These are phyloP conservation scores for Ophthalmolycus amberensis DNA, from an alignment of 2,113 vertebrate genomes.

Conservation along the genomic window DNA sequence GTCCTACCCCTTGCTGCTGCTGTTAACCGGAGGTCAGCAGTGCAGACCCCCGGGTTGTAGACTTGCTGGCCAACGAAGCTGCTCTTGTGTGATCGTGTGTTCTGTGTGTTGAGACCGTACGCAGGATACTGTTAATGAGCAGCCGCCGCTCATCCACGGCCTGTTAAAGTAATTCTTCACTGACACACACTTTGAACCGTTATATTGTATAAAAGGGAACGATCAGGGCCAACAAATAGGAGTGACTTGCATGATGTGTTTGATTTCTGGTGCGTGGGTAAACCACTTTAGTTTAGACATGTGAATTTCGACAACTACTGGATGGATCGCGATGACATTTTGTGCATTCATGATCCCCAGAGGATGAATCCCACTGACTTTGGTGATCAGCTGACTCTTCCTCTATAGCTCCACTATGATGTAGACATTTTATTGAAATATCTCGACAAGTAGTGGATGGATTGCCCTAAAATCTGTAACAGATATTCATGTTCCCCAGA, in stretches of 20 bases:
- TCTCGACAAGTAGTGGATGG: too few relatives aligned
- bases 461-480: not conserved
- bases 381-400: not conserved
- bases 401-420: not conserved
- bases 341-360: not conserved
- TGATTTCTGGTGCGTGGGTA: not conserved
- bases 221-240: not conserved
- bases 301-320: not conserved
- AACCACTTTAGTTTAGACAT: not conserved
- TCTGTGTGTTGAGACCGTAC: constrained; percentile 68
- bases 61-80: constrained; percentile 46
- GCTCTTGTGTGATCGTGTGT: constrained; percentile 54
- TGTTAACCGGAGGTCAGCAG: constrained; percentile 10
- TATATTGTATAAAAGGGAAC: constrained; percentile 1
- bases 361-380: not conserved
- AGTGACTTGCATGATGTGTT: not conserved
- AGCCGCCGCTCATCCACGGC: constrained; percentile 60
- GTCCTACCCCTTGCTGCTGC: constrained; percentile 15
- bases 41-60: constrained; percentile 28
- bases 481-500: not conserved
- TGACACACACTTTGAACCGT: constrained; percentile 39
- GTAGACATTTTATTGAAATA: not conserved
- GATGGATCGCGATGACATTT: not conserved
- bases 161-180: constrained; percentile 44
- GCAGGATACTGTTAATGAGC: constrained; percentile 67